phyloP scores from a whole-genome alignment of 1,140 invertebrate species.

The Olivierus martensii region DNA sequence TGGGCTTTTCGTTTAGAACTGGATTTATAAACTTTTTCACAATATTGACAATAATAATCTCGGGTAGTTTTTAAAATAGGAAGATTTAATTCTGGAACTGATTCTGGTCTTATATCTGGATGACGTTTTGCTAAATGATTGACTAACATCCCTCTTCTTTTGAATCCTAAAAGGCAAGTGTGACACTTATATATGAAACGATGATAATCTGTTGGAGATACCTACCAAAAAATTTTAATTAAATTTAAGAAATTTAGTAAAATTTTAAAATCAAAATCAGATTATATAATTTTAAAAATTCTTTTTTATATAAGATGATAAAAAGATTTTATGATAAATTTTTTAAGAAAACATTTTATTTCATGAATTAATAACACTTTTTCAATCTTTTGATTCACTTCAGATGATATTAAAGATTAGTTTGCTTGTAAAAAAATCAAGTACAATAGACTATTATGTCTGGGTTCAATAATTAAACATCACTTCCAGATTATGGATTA shows the following conservation, averaged over 20 bases:
- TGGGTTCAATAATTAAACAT: no score
- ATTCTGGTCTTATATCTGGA: constrained; percentile 55
- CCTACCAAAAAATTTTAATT: constrained; percentile 30
- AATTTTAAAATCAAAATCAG: no score
- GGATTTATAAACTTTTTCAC: constrained; percentile 74
- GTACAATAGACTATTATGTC: no score
- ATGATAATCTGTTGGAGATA: constrained; percentile 54
- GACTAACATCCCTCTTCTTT: constrained; percentile 65
- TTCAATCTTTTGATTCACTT: no score
- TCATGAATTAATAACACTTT: background rate
- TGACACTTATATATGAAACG: constrained; percentile 69
- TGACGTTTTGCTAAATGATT: constrained; percentile 75
- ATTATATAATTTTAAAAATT: no score
- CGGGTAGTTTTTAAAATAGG: constrained; percentile 63
- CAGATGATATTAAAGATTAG: no score
- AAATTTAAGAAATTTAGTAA: no score
- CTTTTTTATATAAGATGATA: no score
- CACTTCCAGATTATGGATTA: no score
- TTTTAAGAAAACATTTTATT: no score
- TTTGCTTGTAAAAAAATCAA: no score
- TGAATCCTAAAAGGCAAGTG: constrained; percentile 62
- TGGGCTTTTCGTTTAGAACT: constrained; percentile 71
- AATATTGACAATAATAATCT: constrained; percentile 74
- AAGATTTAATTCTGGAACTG: constrained; percentile 64
- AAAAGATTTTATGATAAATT: no score